A percentile compares a stretch with the other conserved stretches of the same genome.
These are phyloP conservation scores for Chalcis sispes DNA, from an alignment of 2,888 invertebrate species.

Conservation along the genomic window DNA sequence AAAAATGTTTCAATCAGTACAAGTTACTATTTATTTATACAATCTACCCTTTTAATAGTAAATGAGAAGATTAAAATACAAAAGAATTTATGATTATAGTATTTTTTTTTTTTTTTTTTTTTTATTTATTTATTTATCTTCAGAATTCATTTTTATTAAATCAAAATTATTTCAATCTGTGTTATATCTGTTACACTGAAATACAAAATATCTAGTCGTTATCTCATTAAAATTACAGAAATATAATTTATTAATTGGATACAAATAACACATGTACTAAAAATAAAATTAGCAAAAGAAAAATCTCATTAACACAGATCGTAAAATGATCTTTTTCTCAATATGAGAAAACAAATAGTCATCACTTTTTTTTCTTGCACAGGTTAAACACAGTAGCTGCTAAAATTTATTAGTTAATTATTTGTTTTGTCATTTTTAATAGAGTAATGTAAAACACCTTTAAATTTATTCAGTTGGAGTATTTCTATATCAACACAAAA, in stretches of 20 bases:
- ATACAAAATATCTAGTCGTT: conserved; percentile 50
- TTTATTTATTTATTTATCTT: conserved; percentile 35
- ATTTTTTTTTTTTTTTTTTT: conserved; percentile 6
- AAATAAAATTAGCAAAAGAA: conserved; percentile 51
- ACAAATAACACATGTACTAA: conserved; percentile 39
- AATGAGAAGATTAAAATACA: neutral
- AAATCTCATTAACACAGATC: conserved; percentile 50
- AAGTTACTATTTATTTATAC: conserved; percentile 33
- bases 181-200: conserved; percentile 20
- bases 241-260: conserved; percentile 47
- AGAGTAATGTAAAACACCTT: conserved; percentile 44
- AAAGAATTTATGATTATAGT: neutral
- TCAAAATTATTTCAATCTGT: conserved; percentile 34
- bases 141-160: conserved; percentile 33
- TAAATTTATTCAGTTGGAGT: conserved; percentile 59
- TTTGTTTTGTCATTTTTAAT: conserved; percentile 33
- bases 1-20: conserved; percentile 53
- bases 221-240: conserved; percentile 50
- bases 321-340: conserved; percentile 53
- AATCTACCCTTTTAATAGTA: neutral
- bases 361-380: conserved; percentile 50
- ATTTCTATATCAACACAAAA: conserved; percentile 54
- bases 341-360: conserved; percentile 57
- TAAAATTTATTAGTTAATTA: conserved; percentile 44
- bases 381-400: conserved; percentile 39